Evolutionary conservation across 2,888 invertebrate species (phyloP).

Genomic region (Xestia c-nigrum): DNA sequence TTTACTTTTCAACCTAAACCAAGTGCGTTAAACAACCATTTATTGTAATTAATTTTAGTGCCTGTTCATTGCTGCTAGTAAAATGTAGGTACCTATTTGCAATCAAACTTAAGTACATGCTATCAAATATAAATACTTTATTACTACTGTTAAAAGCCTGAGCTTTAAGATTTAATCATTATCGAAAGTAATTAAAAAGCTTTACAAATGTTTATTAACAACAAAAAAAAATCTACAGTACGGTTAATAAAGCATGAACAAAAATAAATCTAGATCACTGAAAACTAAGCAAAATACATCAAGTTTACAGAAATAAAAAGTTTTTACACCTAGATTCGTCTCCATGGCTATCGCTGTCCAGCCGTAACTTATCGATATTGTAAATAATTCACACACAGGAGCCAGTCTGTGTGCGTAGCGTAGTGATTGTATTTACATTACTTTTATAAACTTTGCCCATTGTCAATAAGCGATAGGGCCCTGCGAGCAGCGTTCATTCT

Average conservation of each 20-base stretch:
- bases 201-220: neutral
- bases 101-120: constrained; percentile 20
- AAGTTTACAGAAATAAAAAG: neutral
- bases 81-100: neutral
- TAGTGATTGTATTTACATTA: constrained; percentile 35
- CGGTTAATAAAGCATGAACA: neutral
- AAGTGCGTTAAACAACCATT: neutral
- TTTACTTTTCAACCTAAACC: neutral
- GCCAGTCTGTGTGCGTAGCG: constrained; percentile 20
- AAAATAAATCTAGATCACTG: neutral
- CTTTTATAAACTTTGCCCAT: constrained; percentile 22
- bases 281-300: neutral
- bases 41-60: neutral
- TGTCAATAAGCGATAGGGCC: constrained; percentile 5
- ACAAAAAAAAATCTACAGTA: neutral
- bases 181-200: too few species aligned
- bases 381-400: constrained; percentile 41
- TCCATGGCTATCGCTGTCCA: constrained; percentile 42
- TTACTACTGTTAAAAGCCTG: neutral
- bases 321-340: neutral
- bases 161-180: neutral
- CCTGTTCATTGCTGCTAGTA: neutral
- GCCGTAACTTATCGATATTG: constrained; percentile 56
- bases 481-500: neutral
- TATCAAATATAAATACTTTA: neutral